Percentiles rank a stretch among this genome's conserved stretches.
Conservation (phyloP, 1,140 invertebrate species). For the Thereuonema tuberculata region DNA sequence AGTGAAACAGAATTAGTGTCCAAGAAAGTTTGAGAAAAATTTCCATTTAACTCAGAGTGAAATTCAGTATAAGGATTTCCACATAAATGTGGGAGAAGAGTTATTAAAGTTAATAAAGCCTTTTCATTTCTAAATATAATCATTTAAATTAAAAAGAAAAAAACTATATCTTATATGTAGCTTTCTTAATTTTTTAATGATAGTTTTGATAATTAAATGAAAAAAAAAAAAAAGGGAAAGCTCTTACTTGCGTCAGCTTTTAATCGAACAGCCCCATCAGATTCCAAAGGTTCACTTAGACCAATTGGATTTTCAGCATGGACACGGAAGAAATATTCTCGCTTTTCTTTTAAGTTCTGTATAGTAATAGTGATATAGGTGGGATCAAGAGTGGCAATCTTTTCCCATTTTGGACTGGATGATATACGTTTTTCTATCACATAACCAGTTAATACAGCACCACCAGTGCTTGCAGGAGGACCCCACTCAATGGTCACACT, state of each 20-base stretch:
- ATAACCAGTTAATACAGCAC: conserved; percentile 73
- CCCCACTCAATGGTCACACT: conserved; percentile 76
- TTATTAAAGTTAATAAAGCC: no score
- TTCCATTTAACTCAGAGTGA: no score
- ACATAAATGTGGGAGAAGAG: no score
- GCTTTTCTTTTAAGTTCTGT: conserved; percentile 75
- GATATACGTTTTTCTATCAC: conserved; percentile 77
- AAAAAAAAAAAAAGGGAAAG: no score
- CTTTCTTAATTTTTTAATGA: no score
- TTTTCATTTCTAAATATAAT: no score
- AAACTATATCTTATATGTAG: no score
- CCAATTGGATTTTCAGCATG: conserved; percentile 83
- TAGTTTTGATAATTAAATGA: no score
- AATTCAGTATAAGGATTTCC: no score
- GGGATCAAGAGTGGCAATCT: conserved; percentile 68
- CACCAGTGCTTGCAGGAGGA: conserved; percentile 66
- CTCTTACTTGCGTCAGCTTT: conserved; percentile 89
- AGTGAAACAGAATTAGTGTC: no score
- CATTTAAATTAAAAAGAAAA: no score
- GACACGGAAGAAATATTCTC: conserved; percentile 78
- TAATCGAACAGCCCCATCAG: conserved; percentile 58
- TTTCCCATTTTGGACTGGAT: conserved; percentile 66
- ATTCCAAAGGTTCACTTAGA: conserved; percentile 57
- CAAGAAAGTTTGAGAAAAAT: no score
- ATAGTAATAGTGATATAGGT: conserved; percentile 58